Base-by-base conservation (phyloP, 1,140 invertebrate species). In the Acromyrmex heyeri region DNA sequence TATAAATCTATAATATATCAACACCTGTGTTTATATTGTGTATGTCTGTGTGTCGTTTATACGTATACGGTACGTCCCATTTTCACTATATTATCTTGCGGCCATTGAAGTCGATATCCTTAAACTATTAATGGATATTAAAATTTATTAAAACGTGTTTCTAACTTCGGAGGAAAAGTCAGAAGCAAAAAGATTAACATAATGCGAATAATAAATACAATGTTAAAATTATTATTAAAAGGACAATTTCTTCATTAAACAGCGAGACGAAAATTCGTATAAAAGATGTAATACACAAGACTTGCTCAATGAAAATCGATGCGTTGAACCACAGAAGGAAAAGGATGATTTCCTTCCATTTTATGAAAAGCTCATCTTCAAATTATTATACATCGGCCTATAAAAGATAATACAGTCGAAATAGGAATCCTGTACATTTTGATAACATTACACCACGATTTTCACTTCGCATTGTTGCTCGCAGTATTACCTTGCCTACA, bases 1-100 rank as follows among this genome's bases (percentile, higher is more conserved):
- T 75, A 48, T 67, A 67, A 79, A 79, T 79, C 48, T 79, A 55
- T 67, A 79, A 34, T 30, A 27, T 79, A 79, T 27, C 38, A 65
- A 79, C 48, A 79, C 61, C 21, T 65, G 59, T 78, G 27, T 67
- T n/a, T 79, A 50, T 34, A 30, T 77, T 27, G 30, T 75, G 55
- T 75, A 18, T 69, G 24, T 16, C 4, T 61, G 18, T 79, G 12
- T 64, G 7, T 21, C 72, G 14, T 44, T 16, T 38, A 38, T 62
- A 27, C 21, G n/a, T 55, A 21, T 55, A 73, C 72, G 12, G 55
- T 70, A 27, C 10, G 10, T 70, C 64, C 21, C 48, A n/a, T 55
- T 57, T 69, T 38, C 55, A 57, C 30, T 34, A 55, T 69, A 81
- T 81, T 81, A 69, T 55, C 21, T 70, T 79, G 12, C 44, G 38